These are phyloP conservation scores for Tenthredo amoena DNA, from an alignment of 2,888 invertebrate genomes.

Conservation along the genomic window DNA sequence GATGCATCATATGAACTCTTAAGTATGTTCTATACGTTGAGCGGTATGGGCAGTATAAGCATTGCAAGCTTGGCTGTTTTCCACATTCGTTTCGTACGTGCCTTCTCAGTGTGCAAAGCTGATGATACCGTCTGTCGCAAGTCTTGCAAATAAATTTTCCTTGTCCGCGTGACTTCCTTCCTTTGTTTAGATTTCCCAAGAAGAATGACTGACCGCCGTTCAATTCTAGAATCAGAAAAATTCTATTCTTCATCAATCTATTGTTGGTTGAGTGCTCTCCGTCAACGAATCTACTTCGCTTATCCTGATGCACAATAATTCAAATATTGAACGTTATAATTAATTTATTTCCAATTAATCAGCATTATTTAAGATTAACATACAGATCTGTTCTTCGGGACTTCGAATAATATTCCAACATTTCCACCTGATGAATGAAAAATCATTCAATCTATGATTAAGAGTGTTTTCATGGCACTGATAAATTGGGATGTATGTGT, in stretches of 20 bases:
- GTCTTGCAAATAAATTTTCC: constrained; percentile 76
- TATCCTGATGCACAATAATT: background rate
- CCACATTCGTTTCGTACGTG: constrained; percentile 80
- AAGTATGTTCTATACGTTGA: constrained; percentile 78
- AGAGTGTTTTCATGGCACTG: background rate
- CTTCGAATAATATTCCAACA: background rate
- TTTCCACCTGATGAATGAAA: background rate
- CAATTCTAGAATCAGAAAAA: constrained; percentile 67
- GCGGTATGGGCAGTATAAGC: constrained; percentile 74
- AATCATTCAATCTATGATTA: background rate
- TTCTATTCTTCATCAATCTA: constrained; percentile 1
- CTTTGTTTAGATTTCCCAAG: constrained; percentile 55
- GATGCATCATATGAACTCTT: constrained; percentile 67
- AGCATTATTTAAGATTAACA: background rate
- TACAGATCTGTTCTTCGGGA: background rate
- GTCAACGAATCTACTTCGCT: background rate
- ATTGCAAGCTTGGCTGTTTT: constrained; percentile 74
- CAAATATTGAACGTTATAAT: background rate
- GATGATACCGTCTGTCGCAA: constrained; percentile 80
- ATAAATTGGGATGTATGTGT: constrained; percentile 65
- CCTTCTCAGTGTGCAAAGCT: constrained; percentile 80
- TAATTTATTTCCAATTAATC: constrained; percentile 29
- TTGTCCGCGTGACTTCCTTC: constrained; percentile 70
- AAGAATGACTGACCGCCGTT: constrained; percentile 57
- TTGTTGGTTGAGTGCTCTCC: background rate